phyloP scores from a whole-genome alignment of 2,888 invertebrate species.

The Drosophila kanekoi region DNA sequence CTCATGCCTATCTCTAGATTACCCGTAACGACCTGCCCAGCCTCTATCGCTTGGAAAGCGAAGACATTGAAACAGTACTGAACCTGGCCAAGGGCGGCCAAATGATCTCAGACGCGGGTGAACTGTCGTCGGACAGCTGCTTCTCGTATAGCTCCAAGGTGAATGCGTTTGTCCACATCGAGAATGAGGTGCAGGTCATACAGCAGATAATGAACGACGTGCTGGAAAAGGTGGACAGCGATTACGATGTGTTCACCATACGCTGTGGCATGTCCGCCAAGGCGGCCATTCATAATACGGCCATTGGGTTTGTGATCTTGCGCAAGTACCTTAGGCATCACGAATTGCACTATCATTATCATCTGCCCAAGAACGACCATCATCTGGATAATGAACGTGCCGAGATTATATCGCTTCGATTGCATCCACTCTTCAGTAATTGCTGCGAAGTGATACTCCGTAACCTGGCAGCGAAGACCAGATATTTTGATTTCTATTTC shows the following conservation, averaged over 20 bases:
- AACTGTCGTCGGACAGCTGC: slow-evolving; percentile 12
- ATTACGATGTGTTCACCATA: slow-evolving; percentile 70
- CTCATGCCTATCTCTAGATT: neutral
- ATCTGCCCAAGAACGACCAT: slow-evolving; percentile 42
- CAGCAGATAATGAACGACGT: slow-evolving; percentile 63
- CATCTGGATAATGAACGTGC: slow-evolving; percentile 47
- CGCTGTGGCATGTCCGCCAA: slow-evolving; percentile 73
- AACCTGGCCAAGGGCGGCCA: slow-evolving; percentile 11
- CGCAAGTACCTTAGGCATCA: slow-evolving; percentile 42
- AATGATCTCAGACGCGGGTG: too few species aligned
- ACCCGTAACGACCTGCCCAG: slow-evolving; percentile 13
- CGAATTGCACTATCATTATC: slow-evolving; percentile 57
- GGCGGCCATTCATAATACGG: slow-evolving; percentile 55
- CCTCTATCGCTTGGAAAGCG: slow-evolving; percentile 38
- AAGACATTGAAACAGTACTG: slow-evolving; percentile 25
- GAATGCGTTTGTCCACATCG: slow-evolving; percentile 20
- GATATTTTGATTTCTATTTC: slow-evolving; percentile 67
- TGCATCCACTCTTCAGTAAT: slow-evolving; percentile 77
- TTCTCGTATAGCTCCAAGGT: slow-evolving; percentile 38
- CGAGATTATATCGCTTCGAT: slow-evolving; percentile 69
- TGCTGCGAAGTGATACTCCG: slow-evolving; percentile 68
- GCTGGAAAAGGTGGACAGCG: slow-evolving; percentile 54
- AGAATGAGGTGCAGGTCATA: slow-evolving; percentile 50
- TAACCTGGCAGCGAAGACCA: slow-evolving; percentile 68
- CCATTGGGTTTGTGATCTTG: slow-evolving; percentile 78